A percentile compares a stretch with the other conserved stretches of the same genome.
Evolutionary conservation across 2,113 vertebrate species (phyloP).

Genomic region (Pica pica): DNA sequence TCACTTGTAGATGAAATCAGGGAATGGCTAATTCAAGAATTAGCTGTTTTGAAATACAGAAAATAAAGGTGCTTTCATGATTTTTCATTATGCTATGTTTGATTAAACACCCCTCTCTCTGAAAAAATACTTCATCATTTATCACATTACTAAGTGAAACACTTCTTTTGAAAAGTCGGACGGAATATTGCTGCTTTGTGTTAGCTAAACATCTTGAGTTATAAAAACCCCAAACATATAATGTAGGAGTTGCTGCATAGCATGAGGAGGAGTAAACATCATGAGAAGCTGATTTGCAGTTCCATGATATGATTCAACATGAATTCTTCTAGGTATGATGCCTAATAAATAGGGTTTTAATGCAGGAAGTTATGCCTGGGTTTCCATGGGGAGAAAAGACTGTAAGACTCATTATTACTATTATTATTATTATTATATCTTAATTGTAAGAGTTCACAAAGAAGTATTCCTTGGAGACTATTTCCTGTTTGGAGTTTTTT

Average conservation of each 20-base stretch:
- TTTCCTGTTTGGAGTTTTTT: background rate
- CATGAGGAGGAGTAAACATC: conserved; percentile 1
- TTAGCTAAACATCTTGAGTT: background rate
- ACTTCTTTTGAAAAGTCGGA: background rate
- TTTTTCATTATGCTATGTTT: background rate
- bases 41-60: background rate
- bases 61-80: background rate
- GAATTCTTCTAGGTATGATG: background rate
- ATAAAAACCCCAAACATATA: background rate
- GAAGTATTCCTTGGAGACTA: background rate
- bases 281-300: conserved; percentile 11
- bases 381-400: background rate
- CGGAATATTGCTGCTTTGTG: background rate
- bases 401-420: background rate
- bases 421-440: background rate
- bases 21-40: background rate
- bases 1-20: conserved; percentile 12
- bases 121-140: background rate
- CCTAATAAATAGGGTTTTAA: background rate
- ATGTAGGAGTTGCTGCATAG: background rate
- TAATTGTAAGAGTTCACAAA: background rate
- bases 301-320: background rate
- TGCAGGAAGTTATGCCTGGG: background rate
- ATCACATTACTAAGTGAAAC: background rate
- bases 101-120: background rate